Conservation (phyloP, 2,113 vertebrate species). For the Nibea albiflora region DNA sequence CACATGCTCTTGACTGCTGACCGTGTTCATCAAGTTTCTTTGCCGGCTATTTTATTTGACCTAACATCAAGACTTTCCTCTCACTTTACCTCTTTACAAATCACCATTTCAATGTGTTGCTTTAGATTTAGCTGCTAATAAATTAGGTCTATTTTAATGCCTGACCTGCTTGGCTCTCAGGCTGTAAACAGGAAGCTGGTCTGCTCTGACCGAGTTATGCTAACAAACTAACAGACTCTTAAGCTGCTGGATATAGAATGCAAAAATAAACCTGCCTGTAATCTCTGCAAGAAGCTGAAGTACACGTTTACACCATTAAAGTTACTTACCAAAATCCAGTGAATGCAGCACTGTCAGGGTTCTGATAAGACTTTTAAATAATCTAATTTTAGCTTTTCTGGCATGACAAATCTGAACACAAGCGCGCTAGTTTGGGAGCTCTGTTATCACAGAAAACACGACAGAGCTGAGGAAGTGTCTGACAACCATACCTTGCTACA, state of each 20-base stretch:
- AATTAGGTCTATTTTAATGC: constrained; percentile 32
- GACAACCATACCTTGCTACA: constrained; percentile 11
- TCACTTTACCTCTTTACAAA: neutral
- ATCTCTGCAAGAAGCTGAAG: constrained; percentile 31
- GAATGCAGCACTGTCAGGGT: constrained; percentile 3
- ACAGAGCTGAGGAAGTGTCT: neutral
- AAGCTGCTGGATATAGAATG: constrained; percentile 26
- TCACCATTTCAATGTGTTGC: neutral
- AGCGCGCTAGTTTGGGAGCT: constrained; percentile 34
- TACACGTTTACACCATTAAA: constrained; percentile 17
- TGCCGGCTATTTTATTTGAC: neutral
- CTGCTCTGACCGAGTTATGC: constrained; percentile 43
- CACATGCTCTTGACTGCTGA: neutral
- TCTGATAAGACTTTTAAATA: constrained; percentile 51
- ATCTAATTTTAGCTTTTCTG: constrained; percentile 46
- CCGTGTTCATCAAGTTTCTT: neutral
- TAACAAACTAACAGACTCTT: constrained; percentile 29
- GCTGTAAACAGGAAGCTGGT: constrained; percentile 33
- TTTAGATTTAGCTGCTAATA: constrained; percentile 25
- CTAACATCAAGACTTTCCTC: constrained; percentile 1
- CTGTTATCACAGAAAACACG: constrained; percentile 23
- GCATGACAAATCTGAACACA: constrained; percentile 25
- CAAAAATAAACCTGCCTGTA: constrained; percentile 58
- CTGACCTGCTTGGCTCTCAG: constrained; percentile 3
- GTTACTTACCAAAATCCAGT: constrained; percentile 31